Base-by-base conservation (phyloP, 2,113 vertebrate genomes). In the Apaloderma vittatum region DNA sequence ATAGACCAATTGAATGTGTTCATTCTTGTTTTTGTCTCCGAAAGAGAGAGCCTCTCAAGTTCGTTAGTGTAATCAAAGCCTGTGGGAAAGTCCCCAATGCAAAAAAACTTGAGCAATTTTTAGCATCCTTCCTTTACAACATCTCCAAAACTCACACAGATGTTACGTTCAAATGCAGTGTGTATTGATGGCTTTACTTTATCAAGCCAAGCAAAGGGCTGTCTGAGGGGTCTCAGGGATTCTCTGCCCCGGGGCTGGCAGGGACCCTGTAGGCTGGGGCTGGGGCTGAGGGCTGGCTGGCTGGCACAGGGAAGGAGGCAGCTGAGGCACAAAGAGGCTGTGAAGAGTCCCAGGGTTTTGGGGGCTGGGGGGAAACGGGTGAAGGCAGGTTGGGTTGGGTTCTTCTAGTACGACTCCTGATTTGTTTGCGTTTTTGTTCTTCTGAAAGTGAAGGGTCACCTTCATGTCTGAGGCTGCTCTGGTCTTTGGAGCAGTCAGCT, bases 391-490 rank as follows among this genome's bases (percentile, higher is more conserved):
- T 36, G 36, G 24, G 8, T 29, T 58, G 52, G 29, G 15, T 3
- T 13, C 40, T 78, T 54, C 52, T 6, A 40, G 36, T 7, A 0
- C 12, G 58, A 8, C n/a, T 22, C 40, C 40, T 12, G 29, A 49
- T 70, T 89, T 15, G 3, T 62, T 57, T 54, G 72, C 1, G 1
- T 5, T 6, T 78, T 48, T 34, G 8, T 11, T 59, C 8, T 48
- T 73, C 51, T 34, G n/a, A 58, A 72, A 43, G 36, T 12, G 11
- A 20, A 79, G 63, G 54, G 67, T 83, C 71, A 67, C 71, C 75
- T 36, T 83, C 2, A 0, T 0, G 0, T 49, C 52, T 6, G 11
- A 32, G 40, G 63, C 48, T 54, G 48, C 84, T 58, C 71, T 30
- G 40, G 19, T 40, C 57, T 68, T 62, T 17, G 40, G 45, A 65